Conservation (phyloP, 2,888 invertebrate genomes). For the Anagyrus pseudococci region DNA sequence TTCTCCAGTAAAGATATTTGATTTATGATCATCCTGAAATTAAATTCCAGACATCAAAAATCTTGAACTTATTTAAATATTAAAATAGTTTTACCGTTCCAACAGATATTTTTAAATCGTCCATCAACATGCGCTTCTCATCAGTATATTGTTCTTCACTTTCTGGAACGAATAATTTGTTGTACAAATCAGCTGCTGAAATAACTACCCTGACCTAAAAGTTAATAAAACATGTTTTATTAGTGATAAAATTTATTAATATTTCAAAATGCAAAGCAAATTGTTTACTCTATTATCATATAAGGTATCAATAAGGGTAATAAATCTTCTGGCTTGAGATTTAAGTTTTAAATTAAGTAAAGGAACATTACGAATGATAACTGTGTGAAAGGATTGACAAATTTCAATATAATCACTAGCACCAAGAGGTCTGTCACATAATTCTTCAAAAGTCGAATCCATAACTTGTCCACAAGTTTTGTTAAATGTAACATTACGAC, state of each 20-base stretch:
- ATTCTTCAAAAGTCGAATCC: constrained; percentile 86
- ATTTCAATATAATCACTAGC: constrained; percentile 95
- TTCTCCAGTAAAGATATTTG: constrained; percentile 95
- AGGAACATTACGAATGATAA: constrained; percentile 90
- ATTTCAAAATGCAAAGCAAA: no score
- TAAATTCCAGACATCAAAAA: neutral
- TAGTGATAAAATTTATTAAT: constrained; percentile 6
- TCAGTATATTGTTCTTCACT: constrained; percentile 70
- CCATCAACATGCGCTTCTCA: constrained; percentile 89
- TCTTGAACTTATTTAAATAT: constrained; percentile 1
- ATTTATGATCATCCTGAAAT: constrained; percentile 74
- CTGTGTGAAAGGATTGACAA: constrained; percentile 92
- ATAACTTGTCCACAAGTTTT: constrained; percentile 92
- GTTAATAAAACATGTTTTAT: constrained; percentile 12
- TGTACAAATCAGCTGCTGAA: constrained; percentile 80
- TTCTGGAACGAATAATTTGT: constrained; percentile 74
- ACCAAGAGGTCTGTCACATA: constrained; percentile 92
- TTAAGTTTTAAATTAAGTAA: constrained; percentile 78
- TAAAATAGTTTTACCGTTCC: constrained; percentile 68
- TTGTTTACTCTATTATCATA: constrained; percentile 85
- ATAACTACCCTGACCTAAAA: constrained; percentile 78
- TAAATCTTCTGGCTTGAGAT: constrained; percentile 92
- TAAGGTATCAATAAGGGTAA: constrained; percentile 94
- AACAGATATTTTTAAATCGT: constrained; percentile 87
- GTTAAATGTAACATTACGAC: constrained; percentile 85